A percentile compares a stretch with the other conserved stretches of the same genome.
Evolutionary conservation across 2,797 vertebrate genomes (phyloP).

Genomic region (Gymnocypris eckloni): DNA sequence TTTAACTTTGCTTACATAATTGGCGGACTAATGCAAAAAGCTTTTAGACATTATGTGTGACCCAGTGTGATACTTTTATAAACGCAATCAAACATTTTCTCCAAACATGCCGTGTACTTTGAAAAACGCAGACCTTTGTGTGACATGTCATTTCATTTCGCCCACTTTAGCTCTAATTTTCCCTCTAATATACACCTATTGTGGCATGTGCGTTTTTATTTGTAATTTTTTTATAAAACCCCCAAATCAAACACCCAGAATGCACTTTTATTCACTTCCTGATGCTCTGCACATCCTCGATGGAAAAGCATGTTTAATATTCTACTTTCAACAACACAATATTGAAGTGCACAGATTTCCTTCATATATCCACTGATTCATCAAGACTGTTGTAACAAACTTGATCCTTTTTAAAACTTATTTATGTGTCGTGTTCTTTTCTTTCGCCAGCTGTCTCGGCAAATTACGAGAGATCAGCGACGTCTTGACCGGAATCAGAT

Average conservation of each 20-base stretch:
- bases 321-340: slow-evolving; percentile 14
- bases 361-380: slow-evolving; percentile 63
- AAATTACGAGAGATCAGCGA: slow-evolving; percentile 74
- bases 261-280: slow-evolving; percentile 54
- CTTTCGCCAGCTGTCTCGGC: slow-evolving; percentile 60
- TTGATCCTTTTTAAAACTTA: slow-evolving; percentile 64
- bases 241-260: slow-evolving; percentile 60
- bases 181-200: slow-evolving; percentile 62
- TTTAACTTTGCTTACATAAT: slow-evolving; percentile 85
- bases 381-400: slow-evolving; percentile 70
- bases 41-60: slow-evolving; percentile 86
- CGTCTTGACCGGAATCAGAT: slow-evolving; percentile 51
- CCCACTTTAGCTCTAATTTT: slow-evolving; percentile 78
- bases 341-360: slow-evolving; percentile 36
- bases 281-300: slow-evolving; percentile 28
- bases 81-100: slow-evolving; percentile 87
- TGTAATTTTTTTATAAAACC: slow-evolving; percentile 37
- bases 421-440: slow-evolving; percentile 53
- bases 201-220: slow-evolving; percentile 50
- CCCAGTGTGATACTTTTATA: slow-evolving; percentile 87
- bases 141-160: slow-evolving; percentile 86
- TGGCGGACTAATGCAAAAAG: slow-evolving; percentile 84
- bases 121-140: slow-evolving; percentile 84
- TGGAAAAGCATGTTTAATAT: slow-evolving; percentile 24
- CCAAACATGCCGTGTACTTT: slow-evolving; percentile 83